phyloP scores from a whole-genome alignment of 2,888 invertebrate genomes.

The Acanthosepion esculentum region DNA sequence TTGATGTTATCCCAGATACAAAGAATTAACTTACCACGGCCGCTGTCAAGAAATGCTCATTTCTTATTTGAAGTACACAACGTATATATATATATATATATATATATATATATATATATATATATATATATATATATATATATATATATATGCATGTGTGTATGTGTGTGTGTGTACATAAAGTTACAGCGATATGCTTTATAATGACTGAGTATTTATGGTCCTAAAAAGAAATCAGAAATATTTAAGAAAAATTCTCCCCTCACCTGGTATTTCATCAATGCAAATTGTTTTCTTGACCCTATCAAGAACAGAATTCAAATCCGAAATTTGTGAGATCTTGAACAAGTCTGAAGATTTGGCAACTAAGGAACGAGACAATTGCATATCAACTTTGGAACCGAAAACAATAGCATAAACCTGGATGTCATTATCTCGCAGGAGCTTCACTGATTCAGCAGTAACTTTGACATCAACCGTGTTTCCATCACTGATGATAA shows the following conservation, averaged over 20 bases:
- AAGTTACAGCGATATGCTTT: too few relatives aligned
- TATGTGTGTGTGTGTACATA: too few relatives aligned
- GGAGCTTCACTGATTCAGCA: slow-evolving; percentile 53
- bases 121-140: too few relatives aligned
- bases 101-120: too few relatives aligned
- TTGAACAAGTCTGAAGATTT: neutral
- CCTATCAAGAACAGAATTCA: neutral
- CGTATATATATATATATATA: too few relatives aligned
- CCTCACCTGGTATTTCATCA: neutral
- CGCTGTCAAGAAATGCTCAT: too few relatives aligned
- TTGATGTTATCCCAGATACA: too few relatives aligned
- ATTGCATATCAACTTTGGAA: neutral
- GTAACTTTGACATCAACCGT: slow-evolving; percentile 54
- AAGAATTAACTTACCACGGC: too few relatives aligned
- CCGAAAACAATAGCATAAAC: neutral
- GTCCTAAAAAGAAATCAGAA: neutral
- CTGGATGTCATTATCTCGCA: slow-evolving; percentile 41
- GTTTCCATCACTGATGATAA: slow-evolving; percentile 60
- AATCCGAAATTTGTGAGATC: neutral
- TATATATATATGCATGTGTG: too few relatives aligned
- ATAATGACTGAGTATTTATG: too few relatives aligned
- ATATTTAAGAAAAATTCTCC: neutral
- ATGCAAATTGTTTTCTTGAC: neutral
- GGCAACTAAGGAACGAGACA: neutral
- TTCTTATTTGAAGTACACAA: too few relatives aligned